Percentiles rank a stretch among this genome's conserved stretches.
These are phyloP conservation scores for Hypotaenidia philippensis DNA, from an alignment of 2,797 vertebrate genomes.

Conservation along the genomic window DNA sequence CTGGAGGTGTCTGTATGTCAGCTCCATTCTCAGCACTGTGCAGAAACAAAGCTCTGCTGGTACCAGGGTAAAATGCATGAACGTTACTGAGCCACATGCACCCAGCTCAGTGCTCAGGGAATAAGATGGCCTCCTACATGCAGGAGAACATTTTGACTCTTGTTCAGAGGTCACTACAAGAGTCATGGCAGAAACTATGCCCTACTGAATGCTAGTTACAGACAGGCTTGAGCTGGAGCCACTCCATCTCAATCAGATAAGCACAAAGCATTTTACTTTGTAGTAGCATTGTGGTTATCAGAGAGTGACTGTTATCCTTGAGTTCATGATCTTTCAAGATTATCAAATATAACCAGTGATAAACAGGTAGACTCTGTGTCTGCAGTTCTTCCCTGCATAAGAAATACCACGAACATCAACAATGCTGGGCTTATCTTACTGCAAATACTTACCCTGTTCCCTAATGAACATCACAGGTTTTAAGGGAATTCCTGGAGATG, in stretches of 20 bases:
- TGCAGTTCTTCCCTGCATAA: background rate
- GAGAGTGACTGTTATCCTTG: background rate
- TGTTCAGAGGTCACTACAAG: background rate
- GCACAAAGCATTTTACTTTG: background rate
- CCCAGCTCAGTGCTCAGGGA: background rate
- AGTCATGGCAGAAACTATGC: background rate
- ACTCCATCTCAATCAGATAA: background rate
- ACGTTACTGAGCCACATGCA: background rate
- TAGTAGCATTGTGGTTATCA: background rate
- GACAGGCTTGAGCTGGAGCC: background rate
- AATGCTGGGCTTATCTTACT: background rate
- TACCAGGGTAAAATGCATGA: constrained; percentile 22
- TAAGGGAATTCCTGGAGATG: background rate
- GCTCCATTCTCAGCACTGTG: background rate
- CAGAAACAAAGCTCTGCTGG: background rate
- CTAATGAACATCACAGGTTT: background rate
- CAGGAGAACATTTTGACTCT: background rate
- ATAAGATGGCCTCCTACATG: background rate
- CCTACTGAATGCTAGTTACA: background rate
- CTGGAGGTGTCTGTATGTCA: background rate
- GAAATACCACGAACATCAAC: background rate
- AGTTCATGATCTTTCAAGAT: background rate
- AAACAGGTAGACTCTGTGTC: background rate
- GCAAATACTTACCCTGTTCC: background rate
- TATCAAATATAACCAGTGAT: background rate